Conservation (phyloP, 2,113 vertebrate species). For the Hypocryptadius cinnamomeus region DNA sequence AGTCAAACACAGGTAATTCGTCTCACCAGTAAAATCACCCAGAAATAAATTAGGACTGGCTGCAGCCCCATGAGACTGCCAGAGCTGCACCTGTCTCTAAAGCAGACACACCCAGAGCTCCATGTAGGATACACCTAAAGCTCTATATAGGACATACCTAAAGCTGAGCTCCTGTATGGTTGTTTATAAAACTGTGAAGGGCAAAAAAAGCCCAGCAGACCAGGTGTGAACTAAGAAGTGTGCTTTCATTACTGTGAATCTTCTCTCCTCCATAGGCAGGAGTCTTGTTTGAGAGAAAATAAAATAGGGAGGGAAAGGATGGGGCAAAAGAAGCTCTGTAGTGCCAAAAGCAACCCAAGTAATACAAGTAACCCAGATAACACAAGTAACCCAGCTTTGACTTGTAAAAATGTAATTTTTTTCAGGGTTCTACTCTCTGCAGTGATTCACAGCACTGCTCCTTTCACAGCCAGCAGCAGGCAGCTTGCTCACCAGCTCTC, state of each 20-base stretch:
- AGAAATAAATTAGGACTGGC: neutral
- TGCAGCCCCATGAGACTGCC: neutral
- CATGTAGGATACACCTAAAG: neutral
- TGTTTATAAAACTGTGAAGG: neutral
- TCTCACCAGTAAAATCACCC: neutral
- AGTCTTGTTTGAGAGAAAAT: neutral
- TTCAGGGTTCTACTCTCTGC: neutral
- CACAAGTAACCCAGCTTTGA: neutral
- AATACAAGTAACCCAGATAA: neutral
- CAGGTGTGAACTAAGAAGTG: neutral
- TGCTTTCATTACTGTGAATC: neutral
- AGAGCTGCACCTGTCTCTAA: neutral
- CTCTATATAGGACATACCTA: neutral
- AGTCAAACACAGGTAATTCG: accelerated
- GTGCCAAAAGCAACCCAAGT: neutral
- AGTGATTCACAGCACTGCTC: neutral
- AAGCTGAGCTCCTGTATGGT: neutral
- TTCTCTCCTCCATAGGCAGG: neutral
- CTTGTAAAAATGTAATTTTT: neutral
- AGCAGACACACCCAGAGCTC: neutral
- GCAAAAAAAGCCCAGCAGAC: neutral
- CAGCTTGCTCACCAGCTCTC: neutral
- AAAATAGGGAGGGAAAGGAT: neutral
- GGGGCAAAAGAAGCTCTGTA: neutral
- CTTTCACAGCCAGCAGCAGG: neutral